Base-by-base conservation (phyloP, 2,797 vertebrate species). In the Crypturellus tataupa region DNA sequence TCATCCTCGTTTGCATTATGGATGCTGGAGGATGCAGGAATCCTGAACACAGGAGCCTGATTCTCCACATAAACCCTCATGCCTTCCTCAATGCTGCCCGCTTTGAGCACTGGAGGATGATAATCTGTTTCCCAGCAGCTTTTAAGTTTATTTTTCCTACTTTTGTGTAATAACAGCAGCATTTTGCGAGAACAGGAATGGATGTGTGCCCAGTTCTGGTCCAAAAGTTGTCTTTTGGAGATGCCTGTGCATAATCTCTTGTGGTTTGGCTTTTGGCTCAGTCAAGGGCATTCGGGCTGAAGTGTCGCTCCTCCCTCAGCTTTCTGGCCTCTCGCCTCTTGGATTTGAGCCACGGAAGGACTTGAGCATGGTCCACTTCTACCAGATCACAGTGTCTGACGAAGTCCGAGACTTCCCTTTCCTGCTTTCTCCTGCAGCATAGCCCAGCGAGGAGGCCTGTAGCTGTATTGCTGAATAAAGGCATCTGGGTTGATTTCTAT, bases 301-400 rank as follows among this genome's bases (percentile, higher is more conserved):
- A 64, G 16, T 27, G 16, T 33, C 40, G 0, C 1, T 56, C 11
- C 20, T 69, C 7, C 10, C 31, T 76, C 3, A 1, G n/a, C 56
- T 91, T 91, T 56, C 44, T 44, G 71, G 80, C 80, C 33, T 89
- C 53, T 46, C 80, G 59, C 51, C 70, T 89, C 73, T 80, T 55
- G 79, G 70, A 60, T 11, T n/a, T 37, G 4, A 56, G 72, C 63
- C 16, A 10, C 65, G 73, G 46, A 89, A 68, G 69, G 65, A 65
- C 18, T 6, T 25, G 58, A 77, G n/a, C 37, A 31, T 4, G 5
- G 25, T 46, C 13, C 59, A 69, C 39, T n/a, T 75, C 23, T 64
- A n/a, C 14, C 40, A 0, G 3, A 27, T 33, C 53, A 59, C 0
- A 1, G n/a, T 25, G 27, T 9, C 31, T 39, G 37, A 76, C 20